Conservation (phyloP, 2,113 vertebrate genomes). For the Ceyx melanurus region DNA sequence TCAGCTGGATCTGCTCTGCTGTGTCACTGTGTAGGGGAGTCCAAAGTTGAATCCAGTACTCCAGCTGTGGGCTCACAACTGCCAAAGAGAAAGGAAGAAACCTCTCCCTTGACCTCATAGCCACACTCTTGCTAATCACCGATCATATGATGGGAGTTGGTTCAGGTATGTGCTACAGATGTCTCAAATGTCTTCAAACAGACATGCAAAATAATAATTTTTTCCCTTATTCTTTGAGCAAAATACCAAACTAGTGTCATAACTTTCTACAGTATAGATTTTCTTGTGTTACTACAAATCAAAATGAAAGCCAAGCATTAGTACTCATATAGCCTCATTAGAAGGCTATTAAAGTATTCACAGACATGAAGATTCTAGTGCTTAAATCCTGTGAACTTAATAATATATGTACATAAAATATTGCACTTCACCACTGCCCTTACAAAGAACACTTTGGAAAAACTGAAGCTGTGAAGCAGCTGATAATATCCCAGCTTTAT, state of each 20-base stretch:
- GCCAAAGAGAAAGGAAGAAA: background rate
- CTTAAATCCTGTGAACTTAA: background rate
- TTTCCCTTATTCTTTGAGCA: background rate
- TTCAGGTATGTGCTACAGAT: background rate
- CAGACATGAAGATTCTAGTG: background rate
- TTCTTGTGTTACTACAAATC: background rate
- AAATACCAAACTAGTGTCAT: background rate
- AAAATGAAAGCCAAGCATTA: background rate
- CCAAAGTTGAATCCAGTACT: background rate
- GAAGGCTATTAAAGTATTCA: background rate
- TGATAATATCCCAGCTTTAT: conserved; percentile 11
- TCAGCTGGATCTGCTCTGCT: rapidly evolving
- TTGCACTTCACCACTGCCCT: background rate
- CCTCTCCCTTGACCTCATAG: background rate
- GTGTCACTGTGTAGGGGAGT: background rate
- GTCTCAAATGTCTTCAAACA: background rate
- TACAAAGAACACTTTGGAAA: background rate
- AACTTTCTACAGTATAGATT: background rate
- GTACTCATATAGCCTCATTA: background rate
- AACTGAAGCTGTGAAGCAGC: background rate
- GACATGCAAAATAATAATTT: background rate
- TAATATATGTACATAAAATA: background rate
- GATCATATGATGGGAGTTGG: background rate
- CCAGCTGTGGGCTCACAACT: background rate
- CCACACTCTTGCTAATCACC: background rate